phyloP scores from a whole-genome alignment of 2,113 vertebrate species.

The Uria lomvia region DNA sequence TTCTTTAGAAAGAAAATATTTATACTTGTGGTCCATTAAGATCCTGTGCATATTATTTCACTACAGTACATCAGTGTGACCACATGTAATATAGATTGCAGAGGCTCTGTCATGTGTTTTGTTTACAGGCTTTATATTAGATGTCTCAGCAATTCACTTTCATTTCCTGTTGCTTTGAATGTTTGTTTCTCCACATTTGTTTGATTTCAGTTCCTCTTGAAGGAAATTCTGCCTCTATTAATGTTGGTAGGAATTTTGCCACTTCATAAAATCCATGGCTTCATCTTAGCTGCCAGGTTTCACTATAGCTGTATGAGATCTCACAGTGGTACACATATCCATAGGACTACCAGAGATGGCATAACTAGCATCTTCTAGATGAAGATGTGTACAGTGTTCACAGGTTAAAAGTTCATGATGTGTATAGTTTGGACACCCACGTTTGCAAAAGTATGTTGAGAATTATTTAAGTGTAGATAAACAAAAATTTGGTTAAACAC shows the following conservation, averaged over 20 bases:
- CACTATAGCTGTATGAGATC: neutral
- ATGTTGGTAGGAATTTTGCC: neutral
- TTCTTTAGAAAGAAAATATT: neutral
- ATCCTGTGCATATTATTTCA: neutral
- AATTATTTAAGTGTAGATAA: neutral
- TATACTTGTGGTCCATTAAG: neutral
- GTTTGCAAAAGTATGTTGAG: neutral
- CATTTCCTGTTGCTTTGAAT: neutral
- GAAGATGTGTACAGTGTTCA: neutral
- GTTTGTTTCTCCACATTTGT: neutral
- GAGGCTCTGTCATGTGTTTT: neutral
- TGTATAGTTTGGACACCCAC: neutral
- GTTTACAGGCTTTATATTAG: neutral
- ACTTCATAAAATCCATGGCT: neutral
- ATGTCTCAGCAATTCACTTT: neutral
- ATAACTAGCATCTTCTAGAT: neutral
- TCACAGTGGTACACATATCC: neutral
- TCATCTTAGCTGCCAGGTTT: neutral
- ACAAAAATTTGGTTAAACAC: neutral
- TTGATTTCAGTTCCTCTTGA: neutral
- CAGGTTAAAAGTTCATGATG: neutral
- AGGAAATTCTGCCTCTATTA: neutral
- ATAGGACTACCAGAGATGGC: neutral
- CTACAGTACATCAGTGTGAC: neutral
- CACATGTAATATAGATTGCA: neutral